Conservation (phyloP, 2,888 invertebrate genomes). For the Endotricha flammealis region DNA sequence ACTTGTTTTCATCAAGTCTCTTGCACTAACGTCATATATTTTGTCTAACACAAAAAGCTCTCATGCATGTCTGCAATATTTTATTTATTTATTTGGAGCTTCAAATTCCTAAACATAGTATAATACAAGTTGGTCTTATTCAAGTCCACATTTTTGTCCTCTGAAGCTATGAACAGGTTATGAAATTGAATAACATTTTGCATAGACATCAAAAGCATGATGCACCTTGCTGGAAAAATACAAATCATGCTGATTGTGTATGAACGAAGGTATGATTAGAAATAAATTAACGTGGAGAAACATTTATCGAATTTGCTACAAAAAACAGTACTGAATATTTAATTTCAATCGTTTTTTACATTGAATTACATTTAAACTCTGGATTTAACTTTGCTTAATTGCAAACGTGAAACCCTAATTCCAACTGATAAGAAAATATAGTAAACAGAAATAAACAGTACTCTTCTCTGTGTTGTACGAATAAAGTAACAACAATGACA, state of each 20-base stretch:
- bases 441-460: constrained; percentile 33
- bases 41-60: constrained; percentile 71
- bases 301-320: constrained; percentile 37
- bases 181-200: constrained; percentile 40
- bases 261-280: constrained; percentile 41
- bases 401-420: no score
- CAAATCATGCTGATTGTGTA: constrained; percentile 68
- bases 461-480: constrained; percentile 48
- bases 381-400: no score
- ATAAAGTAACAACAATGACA: constrained; percentile 44
- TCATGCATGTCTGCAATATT: constrained; percentile 55
- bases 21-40: constrained; percentile 40
- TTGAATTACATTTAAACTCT: background rate
- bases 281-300: constrained; percentile 45
- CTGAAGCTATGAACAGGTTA: constrained; percentile 38
- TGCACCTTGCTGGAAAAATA: constrained; percentile 64
- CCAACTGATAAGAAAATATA: constrained; percentile 1
- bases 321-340: constrained; percentile 54
- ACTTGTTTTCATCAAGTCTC: constrained; percentile 27
- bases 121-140: constrained; percentile 25
- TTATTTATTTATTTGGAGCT: constrained; percentile 28
- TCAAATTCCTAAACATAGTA: constrained; percentile 21
- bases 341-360: constrained; percentile 2
- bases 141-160: constrained; percentile 25
- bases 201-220: constrained; percentile 77